A percentile compares a stretch with the other conserved stretches of the same genome.
These are phyloP conservation scores for Triplophysa bombifrons DNA, from an alignment of 2,797 vertebrate genomes.

Conservation along the genomic window DNA sequence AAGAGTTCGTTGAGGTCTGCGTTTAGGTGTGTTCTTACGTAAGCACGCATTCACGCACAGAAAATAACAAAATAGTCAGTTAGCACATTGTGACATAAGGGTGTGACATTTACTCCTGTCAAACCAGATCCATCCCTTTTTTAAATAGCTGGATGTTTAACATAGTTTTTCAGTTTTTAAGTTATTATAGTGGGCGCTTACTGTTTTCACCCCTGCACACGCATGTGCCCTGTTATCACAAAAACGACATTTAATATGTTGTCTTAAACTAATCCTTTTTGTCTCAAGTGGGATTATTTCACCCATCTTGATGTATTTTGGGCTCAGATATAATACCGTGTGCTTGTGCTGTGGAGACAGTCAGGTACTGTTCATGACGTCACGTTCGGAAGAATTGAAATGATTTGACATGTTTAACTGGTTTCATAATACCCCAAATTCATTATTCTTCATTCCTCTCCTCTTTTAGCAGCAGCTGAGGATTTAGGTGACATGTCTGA, in stretches of 20 bases:
- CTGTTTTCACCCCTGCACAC: neutral
- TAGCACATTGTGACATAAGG: constrained; percentile 8
- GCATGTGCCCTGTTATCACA: neutral
- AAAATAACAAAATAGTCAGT: constrained; percentile 36
- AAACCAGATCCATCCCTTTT: constrained; percentile 30
- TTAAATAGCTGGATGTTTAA: constrained; percentile 27
- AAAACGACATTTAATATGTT: neutral
- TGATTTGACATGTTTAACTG: neutral
- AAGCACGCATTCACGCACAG: constrained; percentile 15
- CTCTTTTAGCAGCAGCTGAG: neutral
- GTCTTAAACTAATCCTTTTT: neutral
- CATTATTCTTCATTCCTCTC: constrained; percentile 41
- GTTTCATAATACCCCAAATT: constrained; percentile 1
- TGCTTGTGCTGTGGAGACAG: neutral
- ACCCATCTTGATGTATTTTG: neutral
- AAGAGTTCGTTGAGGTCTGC: neutral
- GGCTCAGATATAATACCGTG: neutral
- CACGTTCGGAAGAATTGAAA: constrained; percentile 1
- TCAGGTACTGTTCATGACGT: too few species aligned
- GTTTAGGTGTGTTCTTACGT: constrained; percentile 19
- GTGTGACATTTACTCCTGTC: constrained; percentile 33
- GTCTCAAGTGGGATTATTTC: neutral
- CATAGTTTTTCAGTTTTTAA: constrained; percentile 38
- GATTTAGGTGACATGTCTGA: constrained; percentile 33
- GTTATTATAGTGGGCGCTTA: constrained; percentile 1